Percentiles rank a stretch among this genome's conserved stretches.
These are phyloP conservation scores for Bradypodion pumilum DNA, from an alignment of 2,797 vertebrate species.

Conservation along the genomic window DNA sequence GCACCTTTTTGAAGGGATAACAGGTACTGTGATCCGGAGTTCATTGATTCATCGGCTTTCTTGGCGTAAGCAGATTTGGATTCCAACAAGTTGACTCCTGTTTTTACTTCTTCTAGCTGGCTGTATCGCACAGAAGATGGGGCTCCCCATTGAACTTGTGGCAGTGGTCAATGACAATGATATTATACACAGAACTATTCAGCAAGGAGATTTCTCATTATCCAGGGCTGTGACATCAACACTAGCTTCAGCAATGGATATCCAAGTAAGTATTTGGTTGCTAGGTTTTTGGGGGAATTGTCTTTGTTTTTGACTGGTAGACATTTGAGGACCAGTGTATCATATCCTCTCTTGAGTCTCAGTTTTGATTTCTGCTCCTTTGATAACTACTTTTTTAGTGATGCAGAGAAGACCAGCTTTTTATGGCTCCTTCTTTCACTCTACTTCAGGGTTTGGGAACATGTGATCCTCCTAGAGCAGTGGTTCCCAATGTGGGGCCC, in stretches of 20 bases:
- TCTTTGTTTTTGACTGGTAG: neutral
- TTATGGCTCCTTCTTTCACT: neutral
- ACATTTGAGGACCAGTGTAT: neutral
- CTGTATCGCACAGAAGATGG: conserved; percentile 87
- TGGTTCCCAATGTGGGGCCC: neutral
- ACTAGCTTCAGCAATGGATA: conserved; percentile 92
- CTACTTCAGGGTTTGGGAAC: neutral
- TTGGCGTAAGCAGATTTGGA: neutral
- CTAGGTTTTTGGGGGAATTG: neutral
- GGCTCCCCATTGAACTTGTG: conserved; percentile 85
- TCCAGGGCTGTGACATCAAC: conserved; percentile 76
- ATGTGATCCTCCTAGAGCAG: too few species aligned
- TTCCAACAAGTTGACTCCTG: neutral
- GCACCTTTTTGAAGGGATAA: too few species aligned
- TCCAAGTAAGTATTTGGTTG: conserved; percentile 80
- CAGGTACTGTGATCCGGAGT: accelerated
- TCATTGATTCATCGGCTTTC: neutral
- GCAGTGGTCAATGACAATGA: conserved; percentile 90
- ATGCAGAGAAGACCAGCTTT: too few species aligned
- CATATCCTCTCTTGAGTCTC: neutral
- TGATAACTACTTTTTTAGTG: neutral
- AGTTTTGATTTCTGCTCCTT: neutral
- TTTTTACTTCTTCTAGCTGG: conserved; percentile 77
- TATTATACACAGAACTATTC: conserved; percentile 83
- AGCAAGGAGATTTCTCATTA: conserved; percentile 88